These are phyloP conservation scores for Augochlora pura DNA, from an alignment of 1,140 invertebrate species.

Conservation along the genomic window DNA sequence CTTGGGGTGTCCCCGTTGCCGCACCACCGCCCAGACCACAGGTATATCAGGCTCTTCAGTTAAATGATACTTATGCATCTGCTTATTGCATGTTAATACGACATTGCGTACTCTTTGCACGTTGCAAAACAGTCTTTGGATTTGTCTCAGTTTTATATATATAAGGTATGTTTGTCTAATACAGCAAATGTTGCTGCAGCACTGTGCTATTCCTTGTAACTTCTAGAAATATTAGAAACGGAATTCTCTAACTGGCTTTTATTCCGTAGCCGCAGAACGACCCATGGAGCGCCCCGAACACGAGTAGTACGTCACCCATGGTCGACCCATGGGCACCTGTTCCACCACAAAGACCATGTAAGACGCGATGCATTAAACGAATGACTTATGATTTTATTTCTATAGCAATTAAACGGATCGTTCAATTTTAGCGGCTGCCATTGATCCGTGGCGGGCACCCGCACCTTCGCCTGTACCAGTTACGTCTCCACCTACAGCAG, in stretches of 20 bases:
- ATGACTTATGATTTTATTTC: neutral
- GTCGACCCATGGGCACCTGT: constrained; percentile 83
- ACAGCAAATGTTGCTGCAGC: neutral
- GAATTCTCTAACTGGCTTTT: neutral
- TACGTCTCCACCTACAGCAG: constrained; percentile 66
- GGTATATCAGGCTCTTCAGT: constrained; percentile 66
- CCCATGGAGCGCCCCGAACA: constrained; percentile 81
- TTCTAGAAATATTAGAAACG: neutral
- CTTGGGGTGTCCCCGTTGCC: constrained; percentile 86
- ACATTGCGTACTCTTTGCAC: constrained; percentile 63
- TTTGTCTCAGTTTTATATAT: constrained; percentile 69
- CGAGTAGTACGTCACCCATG: constrained; percentile 73
- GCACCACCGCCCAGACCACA: constrained; percentile 79
- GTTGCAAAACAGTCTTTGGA: constrained; percentile 74
- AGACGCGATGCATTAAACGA: constrained; percentile 32
- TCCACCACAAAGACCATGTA: constrained; percentile 72
- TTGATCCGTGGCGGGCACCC: constrained; percentile 83
- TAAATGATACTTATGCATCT: constrained; percentile 11
- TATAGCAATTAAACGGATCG: constrained; percentile 5
- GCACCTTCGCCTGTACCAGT: constrained; percentile 62
- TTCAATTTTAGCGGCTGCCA: constrained; percentile 47
- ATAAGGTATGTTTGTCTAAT: constrained; percentile 67
- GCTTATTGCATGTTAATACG: constrained; percentile 67
- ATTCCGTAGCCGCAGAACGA: constrained; percentile 77
- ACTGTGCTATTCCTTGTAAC: neutral